Conservation (phyloP, 2,888 invertebrate genomes). For the Tanypteryx hageni region DNA sequence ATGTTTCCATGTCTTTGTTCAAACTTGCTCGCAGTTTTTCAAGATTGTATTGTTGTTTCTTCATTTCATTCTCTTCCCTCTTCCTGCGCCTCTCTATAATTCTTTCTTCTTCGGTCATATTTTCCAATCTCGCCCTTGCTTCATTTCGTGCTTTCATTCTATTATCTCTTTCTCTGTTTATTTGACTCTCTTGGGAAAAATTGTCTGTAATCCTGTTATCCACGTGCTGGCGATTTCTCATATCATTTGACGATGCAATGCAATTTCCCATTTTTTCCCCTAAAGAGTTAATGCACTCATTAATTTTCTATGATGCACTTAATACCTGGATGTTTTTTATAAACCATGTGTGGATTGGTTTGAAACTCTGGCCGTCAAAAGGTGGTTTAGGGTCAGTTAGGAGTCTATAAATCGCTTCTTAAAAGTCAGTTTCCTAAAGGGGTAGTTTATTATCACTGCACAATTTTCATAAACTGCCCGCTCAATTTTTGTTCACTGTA, state of each 20-base stretch:
- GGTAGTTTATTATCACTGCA: too few relatives aligned
- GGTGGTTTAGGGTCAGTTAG: too few relatives aligned
- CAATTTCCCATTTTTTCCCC: constrained; percentile 38
- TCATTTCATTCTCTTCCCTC: constrained; percentile 75
- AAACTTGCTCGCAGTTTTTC: constrained; percentile 80
- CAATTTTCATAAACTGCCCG: too few relatives aligned
- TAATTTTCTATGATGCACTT: too few relatives aligned
- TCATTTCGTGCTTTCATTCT: background rate
- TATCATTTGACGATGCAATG: background rate
- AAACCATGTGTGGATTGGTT: too few relatives aligned
- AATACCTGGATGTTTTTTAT: too few relatives aligned
- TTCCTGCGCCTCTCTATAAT: constrained; percentile 75
- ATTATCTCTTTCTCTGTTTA: background rate
- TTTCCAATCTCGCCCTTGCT: background rate
- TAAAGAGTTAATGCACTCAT: background rate
- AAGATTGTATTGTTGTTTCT: constrained; percentile 78
- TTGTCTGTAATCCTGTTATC: background rate
- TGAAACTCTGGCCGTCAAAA: too few relatives aligned
- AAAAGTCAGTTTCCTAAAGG: too few relatives aligned
- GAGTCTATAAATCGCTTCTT: too few relatives aligned
- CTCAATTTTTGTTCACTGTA: too few relatives aligned
- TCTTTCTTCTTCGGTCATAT: constrained; percentile 43
- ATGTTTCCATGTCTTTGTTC: constrained; percentile 81
- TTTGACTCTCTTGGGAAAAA: background rate
- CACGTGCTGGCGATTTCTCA: background rate